Evolutionary conservation across 2,113 vertebrate genomes (phyloP), one percentile per base, ranked within the genome.

Genomic region (Desmodus rotundus): DNA sequence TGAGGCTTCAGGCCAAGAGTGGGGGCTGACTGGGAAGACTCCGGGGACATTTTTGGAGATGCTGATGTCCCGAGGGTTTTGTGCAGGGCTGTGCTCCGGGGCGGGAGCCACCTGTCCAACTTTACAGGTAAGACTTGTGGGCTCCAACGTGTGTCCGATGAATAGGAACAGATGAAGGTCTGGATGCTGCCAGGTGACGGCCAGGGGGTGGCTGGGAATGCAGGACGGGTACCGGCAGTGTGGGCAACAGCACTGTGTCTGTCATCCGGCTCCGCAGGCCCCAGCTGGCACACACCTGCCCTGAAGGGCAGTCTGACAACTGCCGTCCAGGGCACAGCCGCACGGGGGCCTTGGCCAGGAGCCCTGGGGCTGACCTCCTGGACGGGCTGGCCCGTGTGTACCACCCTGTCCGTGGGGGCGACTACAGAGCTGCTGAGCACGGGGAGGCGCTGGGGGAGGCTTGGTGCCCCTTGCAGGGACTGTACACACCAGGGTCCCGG

Each of bases 301-400:
- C 13, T 16, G 0, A n/a, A 33, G 31, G 70, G 10, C 5, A 6
- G 6, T 22, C 1, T 2, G 13, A 20, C 24, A 22, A 2, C 19
- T 43, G 38, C n/a, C 10, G 24, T 15, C 28, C 41, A 36, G 5
- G 3, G 8, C 19, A 24, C 11, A 4, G 3, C 3, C 7, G 5
- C 56, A 11, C 15, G 4, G 0, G 9, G 3, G 26, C 54, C 38
- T 16, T 15, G 24, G 28, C 72, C 73, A 24, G 19, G 36, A 28
- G 43, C 22, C 10, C n/a, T 20, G 1, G 20, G 54, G 22, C 22
- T 13, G 19, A 10, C 56, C 56, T 24, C 9, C 9, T 0, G 5
- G 12, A 5, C 1, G 4, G 15, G 15, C 0, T 0, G 4, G 3
- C 14, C 8, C 14, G 7, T 5, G 33, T 1, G 4, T 7, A 9